A percentile compares a stretch with the other conserved stretches of the same genome.
Conservation (phyloP, 1,140 invertebrate species). For the Penaeus chinensis region DNA sequence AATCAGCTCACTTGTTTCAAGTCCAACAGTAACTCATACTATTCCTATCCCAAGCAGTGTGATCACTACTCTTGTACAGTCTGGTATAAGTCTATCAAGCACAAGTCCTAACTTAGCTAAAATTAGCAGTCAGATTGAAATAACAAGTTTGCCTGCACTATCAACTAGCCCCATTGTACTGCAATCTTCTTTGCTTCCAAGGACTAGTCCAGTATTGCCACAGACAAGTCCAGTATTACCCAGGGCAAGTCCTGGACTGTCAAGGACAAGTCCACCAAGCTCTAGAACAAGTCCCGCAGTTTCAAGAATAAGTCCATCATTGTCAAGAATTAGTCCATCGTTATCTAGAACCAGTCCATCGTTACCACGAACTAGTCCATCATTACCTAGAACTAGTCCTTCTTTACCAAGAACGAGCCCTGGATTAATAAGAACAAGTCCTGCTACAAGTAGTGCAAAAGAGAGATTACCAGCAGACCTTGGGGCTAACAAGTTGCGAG, state of each 20-base stretch:
- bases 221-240: neutral
- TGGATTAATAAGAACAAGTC: conserved; percentile 17
- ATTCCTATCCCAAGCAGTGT: too few relatives aligned
- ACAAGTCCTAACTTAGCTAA: too few relatives aligned
- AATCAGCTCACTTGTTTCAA: too few relatives aligned
- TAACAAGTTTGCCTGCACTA: neutral
- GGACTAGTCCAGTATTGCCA: conserved; percentile 2
- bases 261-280: conserved; percentile 1
- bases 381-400: neutral
- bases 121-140: neutral
- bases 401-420: conserved; percentile 5
- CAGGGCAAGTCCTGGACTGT: conserved; percentile 17
- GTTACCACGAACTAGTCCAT: neutral
- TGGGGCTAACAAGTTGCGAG: neutral
- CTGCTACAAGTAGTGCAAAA: neutral
- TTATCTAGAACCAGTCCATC: conserved; percentile 28
- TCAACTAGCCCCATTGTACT: neutral
- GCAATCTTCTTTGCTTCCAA: neutral
- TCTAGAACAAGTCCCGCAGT: conserved; percentile 16
- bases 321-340: neutral
- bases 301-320: conserved; percentile 3
- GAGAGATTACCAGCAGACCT: conserved; percentile 27
- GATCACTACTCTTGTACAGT: too few relatives aligned
- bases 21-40: too few relatives aligned
- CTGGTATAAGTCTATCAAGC: too few relatives aligned